These are phyloP conservation scores for Rousettus madagascariensis DNA, from an alignment of 2,797 vertebrate species.

Conservation along the genomic window DNA sequence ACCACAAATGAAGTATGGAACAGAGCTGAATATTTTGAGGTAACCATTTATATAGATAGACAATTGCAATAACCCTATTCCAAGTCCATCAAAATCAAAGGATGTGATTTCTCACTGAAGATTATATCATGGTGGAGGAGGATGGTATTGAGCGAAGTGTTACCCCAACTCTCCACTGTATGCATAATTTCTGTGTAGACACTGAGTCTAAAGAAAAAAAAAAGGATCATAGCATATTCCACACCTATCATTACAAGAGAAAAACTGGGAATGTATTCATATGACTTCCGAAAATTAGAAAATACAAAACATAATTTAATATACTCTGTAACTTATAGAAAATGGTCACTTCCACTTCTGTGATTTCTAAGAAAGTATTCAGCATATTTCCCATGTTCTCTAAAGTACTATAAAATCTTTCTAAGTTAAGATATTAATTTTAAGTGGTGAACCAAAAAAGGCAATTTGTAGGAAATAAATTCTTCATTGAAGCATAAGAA, in stretches of 20 bases:
- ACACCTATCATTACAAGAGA: not conserved
- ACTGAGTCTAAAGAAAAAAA: not conserved
- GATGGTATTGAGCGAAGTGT: not conserved
- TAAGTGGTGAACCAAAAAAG: conserved; percentile 46
- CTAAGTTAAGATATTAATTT: conserved; percentile 45
- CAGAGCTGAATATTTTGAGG: not conserved
- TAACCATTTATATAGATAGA: not conserved
- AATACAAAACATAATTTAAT: conserved; percentile 8
- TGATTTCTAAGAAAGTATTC: conserved; percentile 34
- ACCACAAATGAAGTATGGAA: not conserved
- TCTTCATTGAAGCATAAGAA: not conserved
- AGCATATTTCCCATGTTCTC: not conserved
- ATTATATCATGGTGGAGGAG: not conserved
- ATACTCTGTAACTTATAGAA: not conserved
- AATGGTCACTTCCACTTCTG: not conserved
- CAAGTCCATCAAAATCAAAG: not conserved
- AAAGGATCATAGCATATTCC: not conserved
- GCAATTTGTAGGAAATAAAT: conserved; percentile 54
- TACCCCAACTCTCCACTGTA: not conserved
- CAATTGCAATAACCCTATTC: not conserved
- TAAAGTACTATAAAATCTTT: conserved; percentile 49
- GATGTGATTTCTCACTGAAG: not conserved
- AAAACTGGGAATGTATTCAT: not conserved
- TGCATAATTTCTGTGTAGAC: not conserved
- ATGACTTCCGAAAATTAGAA: conserved; percentile 9